Conservation (phyloP, 2,888 invertebrate genomes). For the Acleris laterana region DNA sequence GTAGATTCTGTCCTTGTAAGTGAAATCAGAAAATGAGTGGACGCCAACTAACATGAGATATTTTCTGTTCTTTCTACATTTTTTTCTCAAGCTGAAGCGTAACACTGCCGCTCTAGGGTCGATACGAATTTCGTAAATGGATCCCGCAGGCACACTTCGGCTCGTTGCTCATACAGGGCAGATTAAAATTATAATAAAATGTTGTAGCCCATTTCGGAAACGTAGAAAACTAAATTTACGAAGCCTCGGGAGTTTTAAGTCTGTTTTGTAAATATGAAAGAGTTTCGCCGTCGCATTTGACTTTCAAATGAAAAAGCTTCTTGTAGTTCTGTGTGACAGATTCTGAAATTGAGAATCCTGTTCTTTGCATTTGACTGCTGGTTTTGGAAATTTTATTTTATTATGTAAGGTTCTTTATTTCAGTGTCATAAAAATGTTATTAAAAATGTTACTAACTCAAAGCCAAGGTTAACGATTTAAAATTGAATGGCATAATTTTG, state of each 20-base stretch:
- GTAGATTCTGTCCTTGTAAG: too few relatives aligned
- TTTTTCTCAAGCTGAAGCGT: too few relatives aligned
- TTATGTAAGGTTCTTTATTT: too few relatives aligned
- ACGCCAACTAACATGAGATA: conserved; percentile 10
- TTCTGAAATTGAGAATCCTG: not conserved
- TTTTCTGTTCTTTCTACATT: conserved; percentile 42
- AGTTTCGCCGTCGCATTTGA: conserved; percentile 2
- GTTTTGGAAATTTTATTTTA: too few relatives aligned
- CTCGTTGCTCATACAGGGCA: conserved; percentile 26
- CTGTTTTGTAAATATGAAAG: conserved; percentile 5
- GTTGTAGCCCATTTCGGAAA: conserved; percentile 27
- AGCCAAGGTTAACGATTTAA: too few relatives aligned
- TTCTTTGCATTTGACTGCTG: not conserved
- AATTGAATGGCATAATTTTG: too few relatives aligned
- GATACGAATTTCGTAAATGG: conserved; percentile 35
- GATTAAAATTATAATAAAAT: conserved; percentile 39
- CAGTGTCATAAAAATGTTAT: too few relatives aligned
- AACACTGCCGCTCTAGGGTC: conserved; percentile 3
- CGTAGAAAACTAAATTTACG: conserved; percentile 26
- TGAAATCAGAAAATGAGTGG: too few relatives aligned
- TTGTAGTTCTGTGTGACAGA: not conserved
- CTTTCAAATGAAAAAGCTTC: not conserved
- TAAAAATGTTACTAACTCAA: too few relatives aligned
- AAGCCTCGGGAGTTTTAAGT: conserved; percentile 3
- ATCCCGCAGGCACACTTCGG: conserved; percentile 33